These are phyloP conservation scores for Lophotriccus pileatus DNA, from an alignment of 2,797 vertebrate genomes.

Conservation along the genomic window DNA sequence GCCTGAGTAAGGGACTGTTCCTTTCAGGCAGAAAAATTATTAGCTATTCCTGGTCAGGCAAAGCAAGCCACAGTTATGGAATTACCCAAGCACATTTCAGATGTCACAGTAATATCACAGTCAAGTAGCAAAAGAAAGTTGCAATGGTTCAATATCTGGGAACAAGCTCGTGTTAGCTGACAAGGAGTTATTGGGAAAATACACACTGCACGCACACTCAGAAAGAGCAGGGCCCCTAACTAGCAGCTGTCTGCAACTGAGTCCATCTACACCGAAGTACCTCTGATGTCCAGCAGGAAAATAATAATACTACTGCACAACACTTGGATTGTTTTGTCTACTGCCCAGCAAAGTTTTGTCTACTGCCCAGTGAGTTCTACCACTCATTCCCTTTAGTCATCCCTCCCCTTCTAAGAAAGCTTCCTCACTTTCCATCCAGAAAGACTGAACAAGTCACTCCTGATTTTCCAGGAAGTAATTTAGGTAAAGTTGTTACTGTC, in stretches of 20 bases:
- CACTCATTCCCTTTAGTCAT: background rate
- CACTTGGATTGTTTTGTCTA: background rate
- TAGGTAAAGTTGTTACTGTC: background rate
- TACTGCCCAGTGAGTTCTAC: background rate
- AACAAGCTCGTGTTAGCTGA: background rate
- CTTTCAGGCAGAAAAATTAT: background rate
- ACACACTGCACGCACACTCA: background rate
- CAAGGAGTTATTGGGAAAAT: background rate
- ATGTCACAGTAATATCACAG: background rate
- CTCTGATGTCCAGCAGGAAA: background rate
- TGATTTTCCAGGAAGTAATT: constrained; percentile 24
- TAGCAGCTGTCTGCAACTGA: background rate
- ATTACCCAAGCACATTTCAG: background rate
- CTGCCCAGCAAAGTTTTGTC: background rate
- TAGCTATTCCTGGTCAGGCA: background rate
- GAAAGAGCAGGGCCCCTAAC: background rate
- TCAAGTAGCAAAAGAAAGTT: background rate
- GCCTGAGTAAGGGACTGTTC: background rate
- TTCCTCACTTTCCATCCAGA: background rate
- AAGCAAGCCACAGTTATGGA: background rate
- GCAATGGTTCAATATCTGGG: background rate
- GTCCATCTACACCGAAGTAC: background rate
- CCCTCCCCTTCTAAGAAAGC: background rate
- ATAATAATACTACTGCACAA: background rate
- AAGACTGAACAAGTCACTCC: background rate